A percentile compares a stretch with the other conserved stretches of the same genome.
These are phyloP conservation scores for Clinocottus analis DNA, from an alignment of 2,113 vertebrate species.

Conservation along the genomic window DNA sequence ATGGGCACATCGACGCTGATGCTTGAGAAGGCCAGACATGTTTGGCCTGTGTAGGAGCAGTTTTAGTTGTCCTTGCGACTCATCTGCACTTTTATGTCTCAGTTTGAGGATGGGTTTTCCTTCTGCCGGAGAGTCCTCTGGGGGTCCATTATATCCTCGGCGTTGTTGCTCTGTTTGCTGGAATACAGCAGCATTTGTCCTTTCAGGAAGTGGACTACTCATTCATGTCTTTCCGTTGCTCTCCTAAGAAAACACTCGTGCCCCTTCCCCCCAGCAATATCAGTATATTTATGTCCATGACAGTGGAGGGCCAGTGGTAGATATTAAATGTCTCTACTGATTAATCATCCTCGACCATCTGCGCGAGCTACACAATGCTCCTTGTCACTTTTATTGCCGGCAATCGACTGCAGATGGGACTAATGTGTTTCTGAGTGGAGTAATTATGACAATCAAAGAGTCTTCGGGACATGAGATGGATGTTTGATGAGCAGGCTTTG, in stretches of 20 bases:
- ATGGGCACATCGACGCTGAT: conserved; percentile 48
- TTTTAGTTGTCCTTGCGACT: conserved; percentile 52
- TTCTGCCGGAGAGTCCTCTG: conserved; percentile 68
- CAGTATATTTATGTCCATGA: conserved; percentile 64
- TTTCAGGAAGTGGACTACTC: conserved; percentile 34
- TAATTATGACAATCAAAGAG: conserved; percentile 77
- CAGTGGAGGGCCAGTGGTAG: conserved; percentile 45
- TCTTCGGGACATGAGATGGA: conserved; percentile 64
- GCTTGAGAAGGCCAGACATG: conserved; percentile 39
- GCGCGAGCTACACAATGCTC: conserved; percentile 58
- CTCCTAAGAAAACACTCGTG: conserved; percentile 56
- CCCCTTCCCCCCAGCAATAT: conserved; percentile 45
- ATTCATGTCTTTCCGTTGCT: conserved; percentile 46
- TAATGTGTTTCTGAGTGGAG: conserved; percentile 72
- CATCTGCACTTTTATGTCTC: conserved; percentile 71
- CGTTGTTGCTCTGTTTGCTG: conserved; percentile 52
- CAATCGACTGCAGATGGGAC: conserved; percentile 67
- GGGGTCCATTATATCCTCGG: conserved; percentile 61
- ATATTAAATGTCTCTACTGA: conserved; percentile 64
- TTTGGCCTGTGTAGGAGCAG: conserved; percentile 43
- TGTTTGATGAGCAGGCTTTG: conserved; percentile 57
- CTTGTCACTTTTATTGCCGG: conserved; percentile 69
- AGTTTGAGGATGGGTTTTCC: conserved; percentile 74
- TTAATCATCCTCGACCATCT: conserved; percentile 58
- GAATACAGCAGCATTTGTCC: conserved; percentile 58